These are phyloP conservation scores for Hippopotamus amphibius DNA, from an alignment of 2,113 vertebrate species.

Conservation along the genomic window DNA sequence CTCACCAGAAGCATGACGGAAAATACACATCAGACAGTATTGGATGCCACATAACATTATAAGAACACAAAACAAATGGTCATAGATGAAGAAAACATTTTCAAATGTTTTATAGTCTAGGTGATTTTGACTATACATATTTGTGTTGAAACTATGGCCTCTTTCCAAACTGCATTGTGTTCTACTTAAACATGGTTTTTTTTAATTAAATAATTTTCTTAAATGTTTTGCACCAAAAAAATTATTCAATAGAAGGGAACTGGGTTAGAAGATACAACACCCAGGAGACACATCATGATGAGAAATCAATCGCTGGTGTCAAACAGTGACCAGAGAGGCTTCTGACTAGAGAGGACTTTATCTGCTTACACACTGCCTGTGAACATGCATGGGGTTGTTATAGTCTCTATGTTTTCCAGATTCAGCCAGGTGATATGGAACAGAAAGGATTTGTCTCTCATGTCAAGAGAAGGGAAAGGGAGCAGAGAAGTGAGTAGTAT, in stretches of 20 bases:
- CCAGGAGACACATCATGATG: neutral
- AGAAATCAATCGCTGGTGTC: neutral
- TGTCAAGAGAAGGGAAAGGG: neutral
- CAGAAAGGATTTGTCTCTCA: neutral
- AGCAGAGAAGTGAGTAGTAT: neutral
- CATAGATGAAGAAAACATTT: neutral
- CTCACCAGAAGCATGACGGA: neutral
- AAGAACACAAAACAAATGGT: neutral
- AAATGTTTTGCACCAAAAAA: constrained; percentile 43
- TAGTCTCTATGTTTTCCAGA: neutral
- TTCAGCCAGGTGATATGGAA: neutral
- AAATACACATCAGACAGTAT: neutral
- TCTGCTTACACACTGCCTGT: neutral
- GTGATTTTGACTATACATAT: neutral
- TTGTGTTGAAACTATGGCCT: neutral
- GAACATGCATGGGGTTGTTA: rapidly evolving
- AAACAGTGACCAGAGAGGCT: neutral
- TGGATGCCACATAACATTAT: too few relatives aligned
- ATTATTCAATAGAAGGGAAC: neutral
- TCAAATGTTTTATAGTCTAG: neutral
- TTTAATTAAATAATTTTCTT: neutral
- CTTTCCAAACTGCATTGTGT: neutral
- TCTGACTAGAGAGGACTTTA: neutral
- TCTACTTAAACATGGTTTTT: neutral
- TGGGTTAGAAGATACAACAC: neutral